phyloP scores from a whole-genome alignment of 2,113 vertebrate genomes.

The Syngnathus scovelli region DNA sequence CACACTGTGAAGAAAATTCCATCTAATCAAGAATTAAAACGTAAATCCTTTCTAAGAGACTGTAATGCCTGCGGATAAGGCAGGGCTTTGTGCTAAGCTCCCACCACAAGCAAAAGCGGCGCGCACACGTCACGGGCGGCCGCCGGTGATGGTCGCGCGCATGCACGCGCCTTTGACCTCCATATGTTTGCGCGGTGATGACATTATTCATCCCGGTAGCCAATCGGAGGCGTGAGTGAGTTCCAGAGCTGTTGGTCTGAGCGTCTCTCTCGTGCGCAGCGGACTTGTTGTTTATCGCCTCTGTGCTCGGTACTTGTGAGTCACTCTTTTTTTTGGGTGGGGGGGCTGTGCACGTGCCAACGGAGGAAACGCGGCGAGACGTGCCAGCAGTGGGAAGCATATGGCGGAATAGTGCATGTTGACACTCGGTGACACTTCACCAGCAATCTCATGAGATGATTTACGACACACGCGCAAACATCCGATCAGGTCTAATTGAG shows the following conservation, averaged over 20 bases:
- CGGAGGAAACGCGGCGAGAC: background rate
- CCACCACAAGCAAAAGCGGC: constrained; percentile 62
- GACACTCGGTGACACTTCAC: background rate
- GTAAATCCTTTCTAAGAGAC: constrained; percentile 77
- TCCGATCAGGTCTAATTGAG: too few species aligned
- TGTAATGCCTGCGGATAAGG: constrained; percentile 75
- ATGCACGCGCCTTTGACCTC: background rate
- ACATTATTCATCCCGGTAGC: background rate
- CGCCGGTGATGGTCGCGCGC: constrained; percentile 52
- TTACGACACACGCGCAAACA: background rate
- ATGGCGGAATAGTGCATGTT: background rate
- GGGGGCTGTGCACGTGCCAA: background rate
- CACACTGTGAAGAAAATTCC: constrained; percentile 65
- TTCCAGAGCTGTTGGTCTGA: background rate
- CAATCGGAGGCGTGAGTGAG: background rate
- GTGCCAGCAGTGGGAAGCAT: constrained; percentile 1
- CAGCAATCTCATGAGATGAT: background rate
- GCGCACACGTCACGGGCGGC: constrained; percentile 39
- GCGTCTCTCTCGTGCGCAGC: background rate
- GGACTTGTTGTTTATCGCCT: background rate
- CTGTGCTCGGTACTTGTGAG: background rate
- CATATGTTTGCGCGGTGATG: background rate
- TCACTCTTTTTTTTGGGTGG: background rate
- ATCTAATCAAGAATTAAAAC: constrained; percentile 79
- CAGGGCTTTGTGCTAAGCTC: constrained; percentile 72